phyloP scores from a whole-genome alignment of 2,113 vertebrate genomes.

The Columba janthina region DNA sequence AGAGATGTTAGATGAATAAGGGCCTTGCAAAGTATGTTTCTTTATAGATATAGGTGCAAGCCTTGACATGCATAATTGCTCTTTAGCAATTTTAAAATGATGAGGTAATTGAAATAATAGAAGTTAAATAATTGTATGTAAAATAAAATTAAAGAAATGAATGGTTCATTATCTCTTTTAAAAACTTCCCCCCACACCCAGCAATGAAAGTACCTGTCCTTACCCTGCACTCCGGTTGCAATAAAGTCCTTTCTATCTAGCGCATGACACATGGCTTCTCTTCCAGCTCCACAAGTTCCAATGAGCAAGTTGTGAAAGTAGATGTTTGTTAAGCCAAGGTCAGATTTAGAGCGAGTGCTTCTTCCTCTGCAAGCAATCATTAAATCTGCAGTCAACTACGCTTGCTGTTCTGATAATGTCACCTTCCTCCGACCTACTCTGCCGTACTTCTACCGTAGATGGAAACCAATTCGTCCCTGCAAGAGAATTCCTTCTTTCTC shows the following conservation, averaged over 20 bases:
- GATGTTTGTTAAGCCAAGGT: neutral
- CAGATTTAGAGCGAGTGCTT: neutral
- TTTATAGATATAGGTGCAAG: neutral
- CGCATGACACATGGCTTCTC: neutral
- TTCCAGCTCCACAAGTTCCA: neutral
- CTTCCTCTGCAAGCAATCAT: neutral
- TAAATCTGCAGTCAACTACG: neutral
- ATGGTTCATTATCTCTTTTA: neutral
- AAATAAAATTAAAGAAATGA: slow-evolving; percentile 6
- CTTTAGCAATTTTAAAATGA: neutral
- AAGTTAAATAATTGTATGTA: neutral
- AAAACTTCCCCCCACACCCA: neutral
- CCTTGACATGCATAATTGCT: neutral
- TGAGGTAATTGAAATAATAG: neutral
- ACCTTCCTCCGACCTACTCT: neutral
- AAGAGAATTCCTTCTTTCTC: neutral
- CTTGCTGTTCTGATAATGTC: neutral
- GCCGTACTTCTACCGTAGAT: neutral
- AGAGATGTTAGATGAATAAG: neutral
- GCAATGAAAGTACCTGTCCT: neutral
- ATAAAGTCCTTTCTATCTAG: neutral
- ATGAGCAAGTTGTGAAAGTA: neutral
- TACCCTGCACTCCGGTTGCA: neutral
- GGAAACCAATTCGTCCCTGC: neutral
- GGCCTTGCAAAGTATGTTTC: neutral